Evolutionary conservation across 35 echinoderm and acorn worm genomes (phyloP).

Genomic region (Apostichopus japonicus): DNA sequence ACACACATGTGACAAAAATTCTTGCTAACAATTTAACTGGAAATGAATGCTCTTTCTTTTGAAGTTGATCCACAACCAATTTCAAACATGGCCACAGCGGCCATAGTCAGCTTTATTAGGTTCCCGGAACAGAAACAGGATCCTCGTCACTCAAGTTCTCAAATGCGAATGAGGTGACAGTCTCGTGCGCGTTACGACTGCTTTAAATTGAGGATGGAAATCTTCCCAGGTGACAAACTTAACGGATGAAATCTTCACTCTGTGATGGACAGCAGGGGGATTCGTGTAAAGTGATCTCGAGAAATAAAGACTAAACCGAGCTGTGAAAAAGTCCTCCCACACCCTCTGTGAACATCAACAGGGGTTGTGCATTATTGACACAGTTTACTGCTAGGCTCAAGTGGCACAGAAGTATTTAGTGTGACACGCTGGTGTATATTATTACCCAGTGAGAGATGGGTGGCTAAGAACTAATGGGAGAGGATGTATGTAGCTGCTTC

Average conservation of each 20-base stretch:
- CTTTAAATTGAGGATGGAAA: background rate
- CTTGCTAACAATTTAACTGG: too few species aligned
- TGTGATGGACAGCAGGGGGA: background rate
- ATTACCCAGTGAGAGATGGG: background rate
- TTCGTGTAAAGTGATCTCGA: background rate
- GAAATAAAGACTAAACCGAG: background rate
- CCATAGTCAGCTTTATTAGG: too few species aligned
- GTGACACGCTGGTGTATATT: background rate
- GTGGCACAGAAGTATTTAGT: background rate
- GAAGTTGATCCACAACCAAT: too few species aligned
- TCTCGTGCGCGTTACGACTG: background rate
- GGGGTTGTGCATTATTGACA: background rate
- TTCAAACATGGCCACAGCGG: too few species aligned
- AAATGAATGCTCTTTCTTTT: too few species aligned
- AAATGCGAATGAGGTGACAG: background rate
- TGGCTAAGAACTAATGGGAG: background rate
- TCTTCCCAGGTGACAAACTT: background rate
- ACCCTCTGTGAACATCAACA: background rate
- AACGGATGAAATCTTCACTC: background rate
- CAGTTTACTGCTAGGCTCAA: background rate
- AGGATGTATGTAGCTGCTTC: background rate
- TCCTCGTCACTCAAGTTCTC: background rate
- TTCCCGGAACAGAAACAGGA: too few species aligned
- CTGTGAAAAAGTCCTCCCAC: background rate
- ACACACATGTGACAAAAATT: too few species aligned